These are phyloP conservation scores for Ceratina australensis DNA, from an alignment of 1,140 invertebrate species.

Conservation along the genomic window DNA sequence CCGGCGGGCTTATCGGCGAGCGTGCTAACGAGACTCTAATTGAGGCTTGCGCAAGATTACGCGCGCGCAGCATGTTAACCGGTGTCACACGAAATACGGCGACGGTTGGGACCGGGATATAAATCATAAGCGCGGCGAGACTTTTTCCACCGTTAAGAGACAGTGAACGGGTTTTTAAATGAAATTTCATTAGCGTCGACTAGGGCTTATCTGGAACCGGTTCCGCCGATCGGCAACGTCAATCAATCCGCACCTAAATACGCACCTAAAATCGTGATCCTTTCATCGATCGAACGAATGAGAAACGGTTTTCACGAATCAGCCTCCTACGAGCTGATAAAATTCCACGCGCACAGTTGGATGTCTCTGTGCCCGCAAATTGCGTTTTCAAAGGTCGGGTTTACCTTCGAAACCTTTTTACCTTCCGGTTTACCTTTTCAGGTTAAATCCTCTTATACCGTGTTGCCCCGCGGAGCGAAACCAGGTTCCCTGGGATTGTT, in stretches of 20 bases:
- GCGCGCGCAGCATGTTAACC: conserved; percentile 35
- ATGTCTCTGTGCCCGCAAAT: not conserved
- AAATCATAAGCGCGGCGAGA: conserved; percentile 4
- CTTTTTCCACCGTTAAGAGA: no score
- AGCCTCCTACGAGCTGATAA: conserved; percentile 1
- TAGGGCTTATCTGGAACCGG: conserved; percentile 4
- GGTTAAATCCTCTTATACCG: not conserved
- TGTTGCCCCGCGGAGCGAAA: not conserved
- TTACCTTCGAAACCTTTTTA: not conserved
- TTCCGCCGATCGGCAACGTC: conserved; percentile 5
- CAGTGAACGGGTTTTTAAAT: no score
- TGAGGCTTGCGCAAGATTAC: conserved; percentile 56
- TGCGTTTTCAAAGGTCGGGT: not conserved
- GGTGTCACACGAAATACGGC: conserved; percentile 39
- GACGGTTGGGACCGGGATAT: not conserved
- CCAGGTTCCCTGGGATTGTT: not conserved
- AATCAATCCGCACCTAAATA: conserved; percentile 7
- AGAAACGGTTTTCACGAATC: not conserved
- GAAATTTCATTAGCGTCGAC: not conserved
- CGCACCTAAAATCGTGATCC: not conserved
- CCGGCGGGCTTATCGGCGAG: conserved; percentile 17
- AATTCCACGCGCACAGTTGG: not conserved
- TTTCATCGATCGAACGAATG: not conserved
- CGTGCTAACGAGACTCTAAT: conserved; percentile 43
- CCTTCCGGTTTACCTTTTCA: not conserved